phyloP scores from a whole-genome alignment of 2,797 vertebrate species.

The Hypotaenidia okinawae region DNA sequence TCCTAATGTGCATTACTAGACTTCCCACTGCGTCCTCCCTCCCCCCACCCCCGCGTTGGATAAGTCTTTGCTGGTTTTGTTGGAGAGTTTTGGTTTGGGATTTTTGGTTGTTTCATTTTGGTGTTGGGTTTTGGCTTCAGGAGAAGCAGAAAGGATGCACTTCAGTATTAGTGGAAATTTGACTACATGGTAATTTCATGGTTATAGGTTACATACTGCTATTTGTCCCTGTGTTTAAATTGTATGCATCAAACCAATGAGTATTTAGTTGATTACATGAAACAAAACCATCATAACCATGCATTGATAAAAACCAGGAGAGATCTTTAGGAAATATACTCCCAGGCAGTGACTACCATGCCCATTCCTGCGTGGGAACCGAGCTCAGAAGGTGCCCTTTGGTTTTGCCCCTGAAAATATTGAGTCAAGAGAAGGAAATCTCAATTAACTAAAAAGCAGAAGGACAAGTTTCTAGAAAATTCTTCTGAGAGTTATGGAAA shows the following conservation, averaged over 20 bases:
- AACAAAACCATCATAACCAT: neutral
- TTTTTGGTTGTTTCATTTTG: neutral
- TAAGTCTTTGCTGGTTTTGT: accelerated
- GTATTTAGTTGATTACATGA: neutral
- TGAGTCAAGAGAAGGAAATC: neutral
- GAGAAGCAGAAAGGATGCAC: neutral
- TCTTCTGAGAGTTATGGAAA: conserved; percentile 9
- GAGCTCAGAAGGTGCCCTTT: neutral
- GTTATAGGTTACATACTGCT: neutral
- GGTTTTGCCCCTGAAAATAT: conserved; percentile 19
- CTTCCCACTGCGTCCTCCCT: no score
- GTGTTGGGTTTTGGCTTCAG: neutral
- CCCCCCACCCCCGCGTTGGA: neutral
- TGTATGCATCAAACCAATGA: neutral
- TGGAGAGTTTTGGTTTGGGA: neutral
- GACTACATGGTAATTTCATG: neutral
- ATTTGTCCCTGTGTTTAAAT: neutral
- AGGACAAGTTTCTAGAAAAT: neutral
- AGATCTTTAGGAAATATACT: neutral
- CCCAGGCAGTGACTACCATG: accelerated
- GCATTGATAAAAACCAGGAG: neutral
- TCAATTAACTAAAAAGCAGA: conserved; percentile 5
- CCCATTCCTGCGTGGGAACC: neutral
- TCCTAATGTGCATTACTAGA: neutral
- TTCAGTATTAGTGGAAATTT: neutral